phyloP scores from a whole-genome alignment of 2,888 invertebrate genomes.

The Hymenopus coronatus region DNA sequence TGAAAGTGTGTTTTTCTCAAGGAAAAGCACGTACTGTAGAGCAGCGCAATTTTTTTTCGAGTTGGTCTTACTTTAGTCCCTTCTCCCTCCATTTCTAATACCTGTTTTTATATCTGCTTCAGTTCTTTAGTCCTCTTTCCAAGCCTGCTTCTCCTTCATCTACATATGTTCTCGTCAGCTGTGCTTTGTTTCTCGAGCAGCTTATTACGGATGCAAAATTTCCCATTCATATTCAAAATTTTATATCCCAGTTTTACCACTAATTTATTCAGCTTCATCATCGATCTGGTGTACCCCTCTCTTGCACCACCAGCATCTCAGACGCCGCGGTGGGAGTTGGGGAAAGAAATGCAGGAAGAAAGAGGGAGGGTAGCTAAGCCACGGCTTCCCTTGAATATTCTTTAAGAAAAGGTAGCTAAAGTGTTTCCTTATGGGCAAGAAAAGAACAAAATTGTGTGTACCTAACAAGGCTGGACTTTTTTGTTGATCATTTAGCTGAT shows the following conservation, averaged over 20 bases:
- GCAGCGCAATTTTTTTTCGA: not conserved
- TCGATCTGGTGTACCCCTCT: slow-evolving; percentile 27
- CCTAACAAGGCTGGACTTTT: too few relatives aligned
- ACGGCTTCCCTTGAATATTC: not conserved
- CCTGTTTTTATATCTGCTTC: slow-evolving; percentile 39
- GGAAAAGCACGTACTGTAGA: not conserved
- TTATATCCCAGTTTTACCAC: slow-evolving; percentile 72
- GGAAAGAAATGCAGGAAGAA: not conserved
- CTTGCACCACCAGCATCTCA: not conserved
- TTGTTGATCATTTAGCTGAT: too few relatives aligned
- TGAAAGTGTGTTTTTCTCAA: not conserved
- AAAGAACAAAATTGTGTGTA: not conserved
- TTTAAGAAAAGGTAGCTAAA: not conserved
- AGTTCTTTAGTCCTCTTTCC: slow-evolving; percentile 39
- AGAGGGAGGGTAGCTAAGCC: slow-evolving; percentile 8
- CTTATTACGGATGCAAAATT: slow-evolving; percentile 84
- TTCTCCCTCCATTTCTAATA: slow-evolving; percentile 25
- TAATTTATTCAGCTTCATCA: slow-evolving; percentile 66
- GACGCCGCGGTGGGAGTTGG: not conserved
- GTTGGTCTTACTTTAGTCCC: slow-evolving; percentile 9
- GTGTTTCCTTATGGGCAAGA: not conserved
- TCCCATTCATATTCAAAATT: slow-evolving; percentile 88
- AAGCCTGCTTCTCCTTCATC: slow-evolving; percentile 47
- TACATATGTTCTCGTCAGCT: slow-evolving; percentile 61
- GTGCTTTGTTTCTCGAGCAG: slow-evolving; percentile 59